Evolutionary conservation across 2,113 vertebrate species (phyloP).

Genomic region (Crotalus horridus): DNA sequence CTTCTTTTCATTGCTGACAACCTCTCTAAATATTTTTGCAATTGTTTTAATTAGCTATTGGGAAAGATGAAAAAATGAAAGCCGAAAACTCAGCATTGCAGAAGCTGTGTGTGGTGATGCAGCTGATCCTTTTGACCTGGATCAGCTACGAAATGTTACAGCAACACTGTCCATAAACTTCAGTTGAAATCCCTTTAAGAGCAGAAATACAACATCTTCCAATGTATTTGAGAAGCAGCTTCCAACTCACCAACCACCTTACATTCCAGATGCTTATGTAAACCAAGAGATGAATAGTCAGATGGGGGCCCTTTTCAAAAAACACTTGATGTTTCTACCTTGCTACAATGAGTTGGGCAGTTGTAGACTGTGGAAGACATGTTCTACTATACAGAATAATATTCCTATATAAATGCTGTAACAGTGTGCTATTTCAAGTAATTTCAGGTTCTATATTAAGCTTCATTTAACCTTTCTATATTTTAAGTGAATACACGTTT

Average conservation of each 20-base stretch:
- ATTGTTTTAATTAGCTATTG: background rate
- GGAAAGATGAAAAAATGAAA: slow-evolving; percentile 19
- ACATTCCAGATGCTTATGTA: background rate
- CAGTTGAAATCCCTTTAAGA: background rate
- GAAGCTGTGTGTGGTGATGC: slow-evolving; percentile 30
- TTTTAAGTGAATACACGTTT: background rate
- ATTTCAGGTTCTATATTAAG: background rate
- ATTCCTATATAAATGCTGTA: background rate
- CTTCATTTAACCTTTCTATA: background rate
- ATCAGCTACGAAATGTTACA: slow-evolving; percentile 12
- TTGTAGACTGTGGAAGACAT: background rate
- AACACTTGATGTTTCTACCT: background rate
- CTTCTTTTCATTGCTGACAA: background rate
- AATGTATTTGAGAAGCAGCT: background rate
- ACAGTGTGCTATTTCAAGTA: no score
- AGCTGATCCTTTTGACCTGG: slow-evolving; percentile 7
- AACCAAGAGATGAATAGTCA: background rate
- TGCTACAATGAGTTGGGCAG: background rate
- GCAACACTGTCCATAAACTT: slow-evolving; percentile 23
- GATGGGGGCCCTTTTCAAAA: background rate
- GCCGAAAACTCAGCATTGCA: slow-evolving; percentile 14
- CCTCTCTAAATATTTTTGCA: background rate
- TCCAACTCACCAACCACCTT: background rate
- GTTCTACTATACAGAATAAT: background rate
- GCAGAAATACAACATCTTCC: background rate